Evolutionary conservation across 2,113 vertebrate genomes (phyloP), one percentile per base, ranked within the genome.

Genomic region (Pseudorasbora parva): DNA sequence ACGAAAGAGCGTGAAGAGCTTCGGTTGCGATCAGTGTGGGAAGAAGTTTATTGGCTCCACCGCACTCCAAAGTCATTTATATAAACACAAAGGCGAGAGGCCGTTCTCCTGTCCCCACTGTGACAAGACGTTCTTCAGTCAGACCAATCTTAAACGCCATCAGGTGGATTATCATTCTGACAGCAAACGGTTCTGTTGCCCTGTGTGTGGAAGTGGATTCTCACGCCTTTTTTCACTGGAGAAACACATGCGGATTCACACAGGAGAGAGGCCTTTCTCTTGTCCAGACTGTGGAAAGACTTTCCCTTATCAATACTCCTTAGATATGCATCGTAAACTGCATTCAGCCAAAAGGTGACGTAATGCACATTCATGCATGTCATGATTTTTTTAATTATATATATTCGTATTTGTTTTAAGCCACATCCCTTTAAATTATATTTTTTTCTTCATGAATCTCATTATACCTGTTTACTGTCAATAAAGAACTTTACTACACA

Each of bases 231-330:
- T 8, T 15, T 60, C 78, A 0, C 59, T 86, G 1, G 8, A 68
- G 17, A 86, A 86, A 25, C 82, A 86, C 82, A 76, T 4, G 3
- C 82, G 71, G 21, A 86, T 76, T 51, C 85, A 86, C 49, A 84
- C 78, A 0, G 62, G 82, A 21, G 82, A 81, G 54, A 81, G 1
- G n/a, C 82, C 82, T 8, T 86, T 64, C 45, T 51, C 60, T 3
- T 86, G 82, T 59, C 27, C n/a, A 5, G 3, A 25, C 14, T 86
- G 85, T 11, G 51, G 82, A 57, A 81, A 77, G 33, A 54, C 2
- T 19, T 81, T 76, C 47, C 15, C 2, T 23, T 43, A 84, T 64
- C 60, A 30, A 54, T 84, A 71, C 57, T 30, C 37, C 43, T 2
- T 60, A 11, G 1, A 47, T 4, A 0, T 49, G 15, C 85, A 83